Evolutionary conservation across 2,113 vertebrate species (phyloP), one percentile per base, ranked within the genome.

Genomic region (Herpetotheres cachinnans): DNA sequence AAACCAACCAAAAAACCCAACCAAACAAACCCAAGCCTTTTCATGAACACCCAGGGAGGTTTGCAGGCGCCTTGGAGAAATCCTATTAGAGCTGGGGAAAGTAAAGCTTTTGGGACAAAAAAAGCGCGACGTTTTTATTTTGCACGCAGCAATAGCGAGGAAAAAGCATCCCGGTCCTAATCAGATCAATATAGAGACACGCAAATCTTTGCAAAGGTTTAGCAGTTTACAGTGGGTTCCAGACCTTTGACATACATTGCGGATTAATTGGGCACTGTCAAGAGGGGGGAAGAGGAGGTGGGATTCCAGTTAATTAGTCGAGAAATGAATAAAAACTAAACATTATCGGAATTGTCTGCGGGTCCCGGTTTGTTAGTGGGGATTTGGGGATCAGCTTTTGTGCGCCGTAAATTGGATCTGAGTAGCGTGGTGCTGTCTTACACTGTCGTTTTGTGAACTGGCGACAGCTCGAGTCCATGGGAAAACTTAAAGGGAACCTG

Each of bases 301-400:
- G 94, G 98, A 99, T 99, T 99, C 98, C 98, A 99, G 99, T 99
- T 99, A 99, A 99, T 99, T 99, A 99, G 99, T 98, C 97, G 97
- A 96, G 98, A 99, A 99, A 98, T 98, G 98, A 99, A 99, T 98
- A 98, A 98, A 97, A 98, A 98, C 95, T 98, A 98, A 95, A 98
- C 99, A 98, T 99, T 99, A 98, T 98, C 98, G 98, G 98, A 98
- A 98, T 98, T 98, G 98, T 98, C 98, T 98, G 98, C 96, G 95
- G 98, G 97, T 98, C 97, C 97, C 86, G 81, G 98, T 98, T 99
- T 99, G 98, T 99, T 99, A 98, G 98, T 92, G 98, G 97, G 98
- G 98, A 99, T 99, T 99, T 99, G 96, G 81, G 98, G 98, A 98
- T 99, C 99, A 99, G 98, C 99, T 99, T 99, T 99, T 99, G 99